phyloP scores from a whole-genome alignment of 1,140 invertebrate species.

The Brachionus plicatilis region DNA sequence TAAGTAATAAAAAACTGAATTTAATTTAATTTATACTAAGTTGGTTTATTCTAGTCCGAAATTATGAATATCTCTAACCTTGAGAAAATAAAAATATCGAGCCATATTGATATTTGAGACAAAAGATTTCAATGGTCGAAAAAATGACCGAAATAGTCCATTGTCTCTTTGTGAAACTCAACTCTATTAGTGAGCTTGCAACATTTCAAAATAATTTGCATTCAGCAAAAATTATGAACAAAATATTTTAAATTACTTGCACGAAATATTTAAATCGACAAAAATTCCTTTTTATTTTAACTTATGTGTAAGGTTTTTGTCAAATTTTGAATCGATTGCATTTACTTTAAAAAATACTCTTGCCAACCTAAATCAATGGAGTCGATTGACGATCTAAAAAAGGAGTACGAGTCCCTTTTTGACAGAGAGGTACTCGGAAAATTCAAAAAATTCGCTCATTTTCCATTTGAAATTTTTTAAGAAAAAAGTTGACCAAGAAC shows the following conservation, averaged over 20 bases:
- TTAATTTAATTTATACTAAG: not conserved
- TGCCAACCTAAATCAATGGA: not conserved
- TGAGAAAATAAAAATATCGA: not conserved
- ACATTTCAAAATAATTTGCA: slow-evolving; percentile 21
- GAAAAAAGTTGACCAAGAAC: slow-evolving; percentile 31
- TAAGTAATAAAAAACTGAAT: no score
- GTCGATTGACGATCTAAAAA: slow-evolving; percentile 24
- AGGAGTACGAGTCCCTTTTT: slow-evolving; percentile 31
- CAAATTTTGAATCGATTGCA: not conserved
- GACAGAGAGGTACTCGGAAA: slow-evolving; percentile 3
- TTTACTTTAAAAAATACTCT: not conserved
- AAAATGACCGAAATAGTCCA: not conserved
- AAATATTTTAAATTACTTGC: slow-evolving; percentile 29
- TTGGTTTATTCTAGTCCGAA: not conserved
- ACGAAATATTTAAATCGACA: slow-evolving; percentile 15
- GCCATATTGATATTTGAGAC: not conserved
- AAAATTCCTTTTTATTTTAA: slow-evolving; percentile 32
- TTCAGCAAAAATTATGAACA: not conserved
- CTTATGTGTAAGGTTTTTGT: slow-evolving; percentile 35
- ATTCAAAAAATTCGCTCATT: not conserved
- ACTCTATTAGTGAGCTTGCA: not conserved
- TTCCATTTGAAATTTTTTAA: not conserved
- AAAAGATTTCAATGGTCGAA: not conserved
- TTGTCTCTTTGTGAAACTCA: not conserved
- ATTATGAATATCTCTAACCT: not conserved